These are phyloP conservation scores for Nestor notabilis DNA, from an alignment of 2,113 vertebrate genomes.

Conservation along the genomic window DNA sequence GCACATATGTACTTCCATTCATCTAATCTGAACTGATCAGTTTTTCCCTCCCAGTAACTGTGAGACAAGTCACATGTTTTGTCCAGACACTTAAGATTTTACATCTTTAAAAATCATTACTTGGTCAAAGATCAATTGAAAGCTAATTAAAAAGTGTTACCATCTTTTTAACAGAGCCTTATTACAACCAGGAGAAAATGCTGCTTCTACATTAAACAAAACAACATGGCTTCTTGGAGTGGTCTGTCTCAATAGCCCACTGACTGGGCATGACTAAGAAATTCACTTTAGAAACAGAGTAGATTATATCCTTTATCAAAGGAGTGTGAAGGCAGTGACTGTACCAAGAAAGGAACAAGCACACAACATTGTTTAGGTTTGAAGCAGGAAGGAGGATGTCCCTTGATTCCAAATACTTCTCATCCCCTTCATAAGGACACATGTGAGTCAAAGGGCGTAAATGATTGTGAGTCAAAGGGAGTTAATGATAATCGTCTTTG, in stretches of 20 bases:
- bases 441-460: background rate
- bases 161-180: background rate
- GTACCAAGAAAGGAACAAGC: background rate
- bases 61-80: background rate
- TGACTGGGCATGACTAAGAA: background rate
- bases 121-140: background rate
- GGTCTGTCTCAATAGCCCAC: background rate
- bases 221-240: background rate
- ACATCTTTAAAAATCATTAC: background rate
- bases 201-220: background rate
- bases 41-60: background rate
- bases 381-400: background rate
- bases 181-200: background rate
- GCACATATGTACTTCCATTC: background rate
- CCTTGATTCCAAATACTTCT: background rate
- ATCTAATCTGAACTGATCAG: background rate
- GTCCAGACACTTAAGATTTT: background rate
- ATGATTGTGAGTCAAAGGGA: background rate
- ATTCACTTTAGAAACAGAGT: background rate
- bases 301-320: background rate
- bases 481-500: background rate
- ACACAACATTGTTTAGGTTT: background rate
- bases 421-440: background rate
- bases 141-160: background rate
- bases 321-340: background rate